Conservation (phyloP, 1,140 invertebrate genomes). For the Drosophila obscura region DNA sequence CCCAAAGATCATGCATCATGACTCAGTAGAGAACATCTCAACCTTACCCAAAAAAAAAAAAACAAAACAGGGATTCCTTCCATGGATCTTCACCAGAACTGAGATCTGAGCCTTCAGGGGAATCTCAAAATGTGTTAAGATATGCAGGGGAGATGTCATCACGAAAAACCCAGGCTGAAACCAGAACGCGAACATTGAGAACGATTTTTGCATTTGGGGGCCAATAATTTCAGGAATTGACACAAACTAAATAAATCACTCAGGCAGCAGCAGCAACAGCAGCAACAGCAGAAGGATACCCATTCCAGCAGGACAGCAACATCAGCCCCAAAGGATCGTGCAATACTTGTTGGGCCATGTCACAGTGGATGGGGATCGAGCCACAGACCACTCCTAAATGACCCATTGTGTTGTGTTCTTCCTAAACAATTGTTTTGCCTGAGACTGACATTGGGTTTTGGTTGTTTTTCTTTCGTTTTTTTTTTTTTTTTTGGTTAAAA, state of each 20-base stretch:
- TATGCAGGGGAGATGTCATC: slow-evolving; percentile 71
- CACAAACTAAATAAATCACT: slow-evolving; percentile 82
- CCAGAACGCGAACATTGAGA: slow-evolving; percentile 20
- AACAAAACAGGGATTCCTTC: not conserved
- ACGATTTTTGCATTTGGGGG: slow-evolving; percentile 47
- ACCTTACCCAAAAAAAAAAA: no score
- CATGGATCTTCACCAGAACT: slow-evolving; percentile 17
- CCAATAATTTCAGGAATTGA: slow-evolving; percentile 80
- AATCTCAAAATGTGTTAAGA: slow-evolving; percentile 78
- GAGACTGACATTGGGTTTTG: slow-evolving; percentile 48
- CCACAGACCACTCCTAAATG: slow-evolving; percentile 52
- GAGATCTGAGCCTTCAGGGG: slow-evolving; percentile 54
- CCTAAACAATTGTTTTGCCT: slow-evolving; percentile 63
- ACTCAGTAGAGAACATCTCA: no score
- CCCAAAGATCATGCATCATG: no score
- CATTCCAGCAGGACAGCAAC: not conserved
- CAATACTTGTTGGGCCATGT: slow-evolving; percentile 76
- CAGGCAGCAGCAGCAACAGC: slow-evolving; percentile 13
- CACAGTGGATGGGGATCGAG: slow-evolving; percentile 61
- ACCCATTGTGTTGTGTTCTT: slow-evolving; percentile 70
- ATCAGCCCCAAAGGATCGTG: slow-evolving; percentile 52
- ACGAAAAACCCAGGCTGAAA: slow-evolving; percentile 33
- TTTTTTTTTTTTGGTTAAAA: slow-evolving; percentile 32
- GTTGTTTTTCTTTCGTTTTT: slow-evolving; percentile 27
- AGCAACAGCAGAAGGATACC: slow-evolving; percentile 13